Conservation (phyloP, 2,113 vertebrate species). For the Gobio gobio region DNA sequence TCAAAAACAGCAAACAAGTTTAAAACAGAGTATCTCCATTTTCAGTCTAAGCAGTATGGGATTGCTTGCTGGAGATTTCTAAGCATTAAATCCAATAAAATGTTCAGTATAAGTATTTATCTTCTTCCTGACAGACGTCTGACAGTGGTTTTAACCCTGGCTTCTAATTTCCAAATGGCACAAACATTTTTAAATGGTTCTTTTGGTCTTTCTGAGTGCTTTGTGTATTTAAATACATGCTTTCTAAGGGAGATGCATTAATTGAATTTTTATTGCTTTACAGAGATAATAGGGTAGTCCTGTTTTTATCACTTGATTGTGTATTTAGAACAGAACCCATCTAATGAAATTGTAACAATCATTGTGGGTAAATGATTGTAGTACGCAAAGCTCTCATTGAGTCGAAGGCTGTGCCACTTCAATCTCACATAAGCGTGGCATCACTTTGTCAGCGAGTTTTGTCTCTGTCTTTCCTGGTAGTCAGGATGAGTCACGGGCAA, state of each 20-base stretch:
- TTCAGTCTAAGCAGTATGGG: not conserved
- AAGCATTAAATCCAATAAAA: not conserved
- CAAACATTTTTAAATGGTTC: not conserved
- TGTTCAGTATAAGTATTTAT: not conserved
- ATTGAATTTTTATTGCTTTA: not conserved
- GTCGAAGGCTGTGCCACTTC: not conserved
- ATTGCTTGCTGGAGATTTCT: not conserved
- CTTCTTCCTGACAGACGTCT: not conserved
- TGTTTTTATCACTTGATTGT: not conserved
- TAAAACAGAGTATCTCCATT: not conserved
- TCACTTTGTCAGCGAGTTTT: slow-evolving; percentile 14
- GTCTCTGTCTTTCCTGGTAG: not conserved
- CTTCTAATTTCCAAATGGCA: not conserved
- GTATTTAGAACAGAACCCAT: not conserved
- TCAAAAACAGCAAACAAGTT: not conserved
- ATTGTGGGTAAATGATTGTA: not conserved
- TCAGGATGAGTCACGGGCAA: not conserved
- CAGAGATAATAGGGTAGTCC: not conserved
- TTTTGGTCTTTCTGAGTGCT: not conserved
- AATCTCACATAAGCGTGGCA: slow-evolving; percentile 1
- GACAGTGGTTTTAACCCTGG: not conserved
- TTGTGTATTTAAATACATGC: not conserved
- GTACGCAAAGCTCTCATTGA: not conserved
- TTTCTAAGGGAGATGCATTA: not conserved
- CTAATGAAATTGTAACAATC: not conserved